These are phyloP conservation scores for Toxostoma redivivum DNA, from an alignment of 2,113 vertebrate genomes.

Conservation along the genomic window DNA sequence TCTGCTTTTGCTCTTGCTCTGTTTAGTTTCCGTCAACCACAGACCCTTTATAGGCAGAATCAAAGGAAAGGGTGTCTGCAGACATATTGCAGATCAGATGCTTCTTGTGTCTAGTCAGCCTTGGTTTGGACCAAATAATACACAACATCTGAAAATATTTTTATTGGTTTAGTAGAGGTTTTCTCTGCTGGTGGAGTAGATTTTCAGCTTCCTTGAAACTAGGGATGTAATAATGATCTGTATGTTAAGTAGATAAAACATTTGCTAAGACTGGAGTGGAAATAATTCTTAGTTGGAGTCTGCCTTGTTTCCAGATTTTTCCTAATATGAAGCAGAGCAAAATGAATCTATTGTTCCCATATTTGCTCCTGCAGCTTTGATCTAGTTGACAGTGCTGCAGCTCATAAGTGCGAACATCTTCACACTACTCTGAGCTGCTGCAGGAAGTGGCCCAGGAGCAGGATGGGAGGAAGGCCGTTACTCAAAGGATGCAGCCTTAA, in stretches of 20 bases:
- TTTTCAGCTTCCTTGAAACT: neutral
- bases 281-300: neutral
- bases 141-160: neutral
- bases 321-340: neutral
- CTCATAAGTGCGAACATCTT: neutral
- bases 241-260: neutral
- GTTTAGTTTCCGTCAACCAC: neutral
- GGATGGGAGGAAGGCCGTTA: neutral
- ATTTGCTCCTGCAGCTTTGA: neutral
- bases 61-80: neutral
- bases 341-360: accelerated
- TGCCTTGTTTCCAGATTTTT: neutral
- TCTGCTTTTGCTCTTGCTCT: neutral
- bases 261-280: neutral
- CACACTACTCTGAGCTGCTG: accelerated
- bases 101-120: neutral
- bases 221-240: neutral
- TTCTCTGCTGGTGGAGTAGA: neutral
- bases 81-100: accelerated
- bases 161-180: neutral
- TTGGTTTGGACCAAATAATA: neutral
- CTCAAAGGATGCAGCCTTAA: neutral
- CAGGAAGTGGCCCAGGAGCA: accelerated
- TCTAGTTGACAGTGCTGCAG: neutral
- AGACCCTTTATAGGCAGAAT: neutral